Percentiles rank a stretch among this genome's conserved stretches.
Evolutionary conservation across 2,888 invertebrate species (phyloP).

Genomic region (Plagiodera versicolora): DNA sequence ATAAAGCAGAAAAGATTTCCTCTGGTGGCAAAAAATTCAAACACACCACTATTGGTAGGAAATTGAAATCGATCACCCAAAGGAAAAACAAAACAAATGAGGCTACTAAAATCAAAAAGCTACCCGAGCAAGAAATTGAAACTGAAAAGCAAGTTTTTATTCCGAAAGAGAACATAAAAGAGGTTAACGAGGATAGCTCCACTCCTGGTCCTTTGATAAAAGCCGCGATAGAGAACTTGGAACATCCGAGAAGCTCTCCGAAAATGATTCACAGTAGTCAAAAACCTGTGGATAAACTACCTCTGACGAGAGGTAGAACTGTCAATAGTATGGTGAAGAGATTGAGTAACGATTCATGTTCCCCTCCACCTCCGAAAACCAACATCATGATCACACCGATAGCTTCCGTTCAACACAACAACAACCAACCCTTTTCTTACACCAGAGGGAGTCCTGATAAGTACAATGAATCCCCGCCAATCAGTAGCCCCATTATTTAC

Average conservation of each 20-base stretch:
- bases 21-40: slow-evolving; percentile 41
- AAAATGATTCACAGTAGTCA: slow-evolving; percentile 76
- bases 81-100: slow-evolving; percentile 38
- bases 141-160: slow-evolving; percentile 13
- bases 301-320: slow-evolving; percentile 70
- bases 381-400: slow-evolving; percentile 62
- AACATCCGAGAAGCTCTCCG: slow-evolving; percentile 46
- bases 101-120: slow-evolving; percentile 26
- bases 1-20: slow-evolving; percentile 51
- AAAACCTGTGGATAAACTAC: slow-evolving; percentile 68
- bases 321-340: slow-evolving; percentile 78
- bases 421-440: slow-evolving; percentile 82
- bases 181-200: slow-evolving; percentile 6
- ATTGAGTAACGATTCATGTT: slow-evolving; percentile 70
- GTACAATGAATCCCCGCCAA: slow-evolving; percentile 44
- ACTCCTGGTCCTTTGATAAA: slow-evolving; percentile 52
- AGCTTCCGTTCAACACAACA: slow-evolving; percentile 65
- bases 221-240: slow-evolving; percentile 58
- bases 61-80: slow-evolving; percentile 41
- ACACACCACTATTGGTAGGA: slow-evolving; percentile 41
- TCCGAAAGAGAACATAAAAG: slow-evolving; percentile 38
- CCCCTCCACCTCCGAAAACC: slow-evolving; percentile 64
- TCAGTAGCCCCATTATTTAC: slow-evolving; percentile 67
- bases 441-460: slow-evolving; percentile 61
- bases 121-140: slow-evolving; percentile 37